Percentiles rank a stretch among this genome's conserved stretches.
These are phyloP conservation scores for Climacteris rufus DNA, from an alignment of 2,113 vertebrate species.

Conservation along the genomic window DNA sequence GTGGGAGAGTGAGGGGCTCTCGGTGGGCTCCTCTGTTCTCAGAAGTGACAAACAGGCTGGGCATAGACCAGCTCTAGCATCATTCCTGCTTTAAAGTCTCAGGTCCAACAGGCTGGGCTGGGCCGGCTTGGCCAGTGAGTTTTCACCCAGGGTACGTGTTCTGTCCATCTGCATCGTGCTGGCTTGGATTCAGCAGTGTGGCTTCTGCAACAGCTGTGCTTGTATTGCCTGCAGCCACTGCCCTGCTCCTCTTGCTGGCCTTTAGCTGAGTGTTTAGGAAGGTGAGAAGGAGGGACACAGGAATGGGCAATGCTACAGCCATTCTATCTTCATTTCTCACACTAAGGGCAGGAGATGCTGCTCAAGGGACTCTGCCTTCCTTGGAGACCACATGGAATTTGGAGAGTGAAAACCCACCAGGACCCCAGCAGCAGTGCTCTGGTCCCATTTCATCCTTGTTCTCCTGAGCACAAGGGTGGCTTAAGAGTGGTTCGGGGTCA, in stretches of 20 bases:
- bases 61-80: not conserved
- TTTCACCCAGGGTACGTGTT: not conserved
- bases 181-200: not conserved
- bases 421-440: not conserved
- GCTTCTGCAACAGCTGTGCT: not conserved
- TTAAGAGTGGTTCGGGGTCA: accelerated
- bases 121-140: accelerated
- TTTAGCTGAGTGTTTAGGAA: not conserved
- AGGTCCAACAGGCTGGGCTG: not conserved
- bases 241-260: accelerated
- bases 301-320: accelerated
- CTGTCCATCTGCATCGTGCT: not conserved
- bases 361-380: not conserved
- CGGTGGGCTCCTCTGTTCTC: not conserved
- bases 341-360: not conserved
- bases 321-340: not conserved
- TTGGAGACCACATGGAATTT: accelerated
- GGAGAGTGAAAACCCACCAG: not conserved
- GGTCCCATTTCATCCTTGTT: not conserved
- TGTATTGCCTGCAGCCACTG: accelerated
- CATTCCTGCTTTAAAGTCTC: not conserved
- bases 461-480: not conserved
- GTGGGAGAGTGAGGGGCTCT: not conserved
- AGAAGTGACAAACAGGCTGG: not conserved
- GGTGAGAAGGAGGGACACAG: accelerated